A percentile compares a stretch with the other conserved stretches of the same genome.
phyloP scores from a whole-genome alignment of 2,888 invertebrate species.

The Ormyrus labotus region DNA sequence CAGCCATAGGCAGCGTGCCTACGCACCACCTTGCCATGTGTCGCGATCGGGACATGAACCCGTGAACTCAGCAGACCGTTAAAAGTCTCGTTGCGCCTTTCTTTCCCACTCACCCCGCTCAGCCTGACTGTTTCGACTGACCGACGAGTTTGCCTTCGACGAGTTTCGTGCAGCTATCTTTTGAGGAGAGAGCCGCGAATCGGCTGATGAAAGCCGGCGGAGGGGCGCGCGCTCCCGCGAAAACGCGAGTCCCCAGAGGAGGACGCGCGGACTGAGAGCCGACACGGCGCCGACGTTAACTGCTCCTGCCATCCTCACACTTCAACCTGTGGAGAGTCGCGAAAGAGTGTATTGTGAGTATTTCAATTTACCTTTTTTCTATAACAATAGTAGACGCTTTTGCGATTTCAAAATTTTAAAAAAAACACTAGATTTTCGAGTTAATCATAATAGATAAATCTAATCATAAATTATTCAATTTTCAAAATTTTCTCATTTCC shows the following conservation, averaged over 20 bases:
- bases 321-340: constrained; percentile 77
- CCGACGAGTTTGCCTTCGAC: background rate
- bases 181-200: background rate
- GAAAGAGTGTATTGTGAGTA: constrained; percentile 77
- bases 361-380: background rate
- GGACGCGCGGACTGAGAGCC: background rate
- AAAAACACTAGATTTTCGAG: background rate
- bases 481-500: too few species aligned
- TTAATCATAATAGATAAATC: too few species aligned
- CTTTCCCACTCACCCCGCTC: background rate
- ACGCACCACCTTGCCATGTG: constrained; percentile 81
- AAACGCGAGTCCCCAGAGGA: background rate
- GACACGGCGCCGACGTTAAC: constrained; percentile 52
- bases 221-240: background rate
- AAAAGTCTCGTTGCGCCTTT: too few species aligned
- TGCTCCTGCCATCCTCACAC: constrained; percentile 61
- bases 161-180: background rate
- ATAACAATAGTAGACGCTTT: too few species aligned
- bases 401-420: too few species aligned
- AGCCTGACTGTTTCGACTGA: background rate
- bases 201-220: background rate
- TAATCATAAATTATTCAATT: too few species aligned
- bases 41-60: constrained; percentile 87
- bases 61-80: constrained; percentile 66
- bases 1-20: constrained; percentile 86